These are phyloP conservation scores for Melopsittacus undulatus DNA, from an alignment of 2,797 vertebrate species.

Conservation along the genomic window DNA sequence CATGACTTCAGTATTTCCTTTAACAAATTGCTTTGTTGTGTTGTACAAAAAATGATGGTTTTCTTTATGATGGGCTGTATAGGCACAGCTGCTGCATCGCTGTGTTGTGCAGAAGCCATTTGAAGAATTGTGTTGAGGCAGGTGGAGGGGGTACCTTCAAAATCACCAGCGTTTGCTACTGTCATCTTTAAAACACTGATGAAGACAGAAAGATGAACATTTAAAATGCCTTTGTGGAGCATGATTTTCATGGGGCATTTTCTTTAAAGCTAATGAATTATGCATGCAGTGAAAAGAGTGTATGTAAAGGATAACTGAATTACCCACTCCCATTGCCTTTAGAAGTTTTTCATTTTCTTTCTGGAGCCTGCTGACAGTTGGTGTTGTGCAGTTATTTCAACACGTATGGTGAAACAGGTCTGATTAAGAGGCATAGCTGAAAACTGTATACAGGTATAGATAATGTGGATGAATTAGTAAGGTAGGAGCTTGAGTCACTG, in stretches of 20 bases:
- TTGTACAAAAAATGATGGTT: neutral
- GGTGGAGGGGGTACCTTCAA: neutral
- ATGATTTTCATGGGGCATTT: neutral
- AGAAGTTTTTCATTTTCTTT: neutral
- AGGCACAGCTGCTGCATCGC: neutral
- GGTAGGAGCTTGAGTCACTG: neutral
- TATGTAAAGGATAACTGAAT: neutral
- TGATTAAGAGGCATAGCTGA: neutral
- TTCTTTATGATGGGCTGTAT: neutral
- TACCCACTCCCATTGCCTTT: neutral
- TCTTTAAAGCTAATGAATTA: neutral
- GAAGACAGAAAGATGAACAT: neutral
- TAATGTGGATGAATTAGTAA: neutral
- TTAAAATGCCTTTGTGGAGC: neutral
- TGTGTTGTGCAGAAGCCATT: accelerated
- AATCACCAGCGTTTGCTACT: neutral
- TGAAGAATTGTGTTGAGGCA: neutral
- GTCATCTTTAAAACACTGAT: neutral
- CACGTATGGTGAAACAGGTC: neutral
- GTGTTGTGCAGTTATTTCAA: neutral
- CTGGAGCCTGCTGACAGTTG: neutral
- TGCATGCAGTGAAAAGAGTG: neutral
- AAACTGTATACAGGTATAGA: neutral
- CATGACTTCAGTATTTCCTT: neutral
- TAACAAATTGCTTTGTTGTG: neutral